Conservation (phyloP, 2,113 vertebrate species). For the Lipophrys pholis region DNA sequence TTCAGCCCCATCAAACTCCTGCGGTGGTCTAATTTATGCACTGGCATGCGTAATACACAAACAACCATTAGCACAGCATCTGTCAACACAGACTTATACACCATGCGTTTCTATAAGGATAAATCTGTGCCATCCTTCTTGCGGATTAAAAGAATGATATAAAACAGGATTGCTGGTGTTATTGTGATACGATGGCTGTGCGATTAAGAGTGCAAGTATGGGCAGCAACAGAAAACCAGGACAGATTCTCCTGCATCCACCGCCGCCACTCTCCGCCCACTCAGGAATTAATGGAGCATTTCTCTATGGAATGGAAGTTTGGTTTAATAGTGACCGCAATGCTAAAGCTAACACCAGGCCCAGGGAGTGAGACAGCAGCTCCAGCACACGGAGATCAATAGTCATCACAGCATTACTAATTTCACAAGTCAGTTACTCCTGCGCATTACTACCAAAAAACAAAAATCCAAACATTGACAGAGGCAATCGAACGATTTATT, state of each 20-base stretch:
- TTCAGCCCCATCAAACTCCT: constrained; percentile 31
- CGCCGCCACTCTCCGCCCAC: neutral
- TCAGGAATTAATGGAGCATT: neutral
- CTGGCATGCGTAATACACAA: constrained; percentile 41
- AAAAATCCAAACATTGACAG: no score
- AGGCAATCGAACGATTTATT: no score
- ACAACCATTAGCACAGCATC: constrained; percentile 59
- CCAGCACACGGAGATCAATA: no score
- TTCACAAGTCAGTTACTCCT: no score
- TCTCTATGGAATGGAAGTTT: no score
- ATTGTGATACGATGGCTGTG: neutral
- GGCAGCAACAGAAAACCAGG: constrained; percentile 21
- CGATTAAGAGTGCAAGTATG: neutral
- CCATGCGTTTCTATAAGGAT: constrained; percentile 21
- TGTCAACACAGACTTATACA: constrained; percentile 27
- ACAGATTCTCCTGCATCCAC: constrained; percentile 3
- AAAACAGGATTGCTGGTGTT: neutral
- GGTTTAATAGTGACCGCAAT: no score
- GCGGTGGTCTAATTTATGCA: constrained; percentile 60
- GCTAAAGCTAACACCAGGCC: no score
- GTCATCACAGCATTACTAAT: no score
- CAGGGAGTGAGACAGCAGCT: no score
- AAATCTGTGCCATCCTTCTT: constrained; percentile 10
- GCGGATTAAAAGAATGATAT: neutral
- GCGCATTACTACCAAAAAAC: no score